These are phyloP conservation scores for Aegypius monachus DNA, from an alignment of 2,113 vertebrate species.

Conservation along the genomic window DNA sequence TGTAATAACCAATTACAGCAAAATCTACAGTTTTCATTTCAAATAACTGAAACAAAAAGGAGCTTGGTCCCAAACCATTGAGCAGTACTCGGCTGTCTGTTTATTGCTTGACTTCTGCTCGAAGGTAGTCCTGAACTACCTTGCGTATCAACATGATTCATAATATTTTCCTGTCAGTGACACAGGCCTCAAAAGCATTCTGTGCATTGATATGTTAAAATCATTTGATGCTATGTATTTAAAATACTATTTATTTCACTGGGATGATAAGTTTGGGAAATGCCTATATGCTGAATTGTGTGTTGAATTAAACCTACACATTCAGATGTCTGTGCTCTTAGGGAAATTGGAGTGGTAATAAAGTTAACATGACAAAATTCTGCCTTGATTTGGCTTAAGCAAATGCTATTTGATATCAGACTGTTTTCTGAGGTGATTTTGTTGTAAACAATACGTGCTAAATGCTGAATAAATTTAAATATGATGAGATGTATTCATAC, in stretches of 20 bases:
- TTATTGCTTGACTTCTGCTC: background rate
- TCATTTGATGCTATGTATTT: background rate
- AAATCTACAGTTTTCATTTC: background rate
- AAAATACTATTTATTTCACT: background rate
- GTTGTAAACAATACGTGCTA: background rate
- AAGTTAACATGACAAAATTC: background rate
- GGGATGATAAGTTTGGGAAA: background rate
- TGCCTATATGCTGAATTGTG: background rate
- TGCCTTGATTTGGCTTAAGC: background rate
- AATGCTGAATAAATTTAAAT: constrained; percentile 16
- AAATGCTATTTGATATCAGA: background rate
- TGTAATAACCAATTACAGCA: background rate
- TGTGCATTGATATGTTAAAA: background rate
- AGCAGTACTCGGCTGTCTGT: background rate
- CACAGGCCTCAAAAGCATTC: background rate
- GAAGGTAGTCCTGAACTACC: background rate
- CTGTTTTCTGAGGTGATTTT: background rate
- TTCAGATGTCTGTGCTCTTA: background rate
- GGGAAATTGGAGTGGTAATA: background rate
- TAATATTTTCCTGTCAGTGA: background rate
- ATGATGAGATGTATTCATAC: background rate
- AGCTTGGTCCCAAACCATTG: background rate
- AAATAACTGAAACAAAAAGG: background rate
- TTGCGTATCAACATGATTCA: background rate
- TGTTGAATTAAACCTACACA: background rate